phyloP scores from a whole-genome alignment of 2,888 invertebrate species.

The Ariolimax columbianus region DNA sequence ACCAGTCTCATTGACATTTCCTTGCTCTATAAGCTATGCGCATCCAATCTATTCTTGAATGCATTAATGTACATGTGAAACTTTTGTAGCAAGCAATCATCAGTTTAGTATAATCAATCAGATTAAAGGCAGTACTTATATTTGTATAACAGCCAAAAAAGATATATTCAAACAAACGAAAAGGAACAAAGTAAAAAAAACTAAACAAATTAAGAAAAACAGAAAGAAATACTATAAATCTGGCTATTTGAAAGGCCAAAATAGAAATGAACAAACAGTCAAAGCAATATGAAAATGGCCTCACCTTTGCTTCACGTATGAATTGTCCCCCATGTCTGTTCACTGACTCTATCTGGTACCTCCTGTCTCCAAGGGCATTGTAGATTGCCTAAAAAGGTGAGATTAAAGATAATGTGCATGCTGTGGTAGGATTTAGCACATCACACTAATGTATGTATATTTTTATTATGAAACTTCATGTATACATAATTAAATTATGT shows the following conservation, averaged over 20 bases:
- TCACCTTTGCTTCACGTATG: conserved; percentile 97
- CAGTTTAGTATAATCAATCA: too few relatives aligned
- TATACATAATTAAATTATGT: too few relatives aligned
- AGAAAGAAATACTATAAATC: background rate
- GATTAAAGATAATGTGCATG: too few relatives aligned
- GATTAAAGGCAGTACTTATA: too few relatives aligned
- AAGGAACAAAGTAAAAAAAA: background rate
- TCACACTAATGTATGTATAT: too few relatives aligned
- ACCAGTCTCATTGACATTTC: too few relatives aligned
- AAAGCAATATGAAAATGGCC: background rate
- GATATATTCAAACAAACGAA: background rate
- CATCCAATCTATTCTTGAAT: too few relatives aligned
- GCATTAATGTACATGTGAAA: too few relatives aligned
- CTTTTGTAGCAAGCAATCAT: too few relatives aligned
- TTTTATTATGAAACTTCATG: too few relatives aligned
- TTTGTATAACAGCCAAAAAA: background rate
- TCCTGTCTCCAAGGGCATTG: conserved; percentile 94
- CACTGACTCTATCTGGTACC: conserved; percentile 95
- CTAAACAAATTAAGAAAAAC: background rate
- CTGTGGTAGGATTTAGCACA: too few relatives aligned
- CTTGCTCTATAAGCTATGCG: too few relatives aligned
- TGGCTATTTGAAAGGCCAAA: background rate
- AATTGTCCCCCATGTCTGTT: conserved; percentile 96
- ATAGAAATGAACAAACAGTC: conserved; percentile 7
- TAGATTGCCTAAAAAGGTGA: conserved; percentile 88